Conservation (phyloP, 2,113 vertebrate species). For the Tenrec ecaudatus region DNA sequence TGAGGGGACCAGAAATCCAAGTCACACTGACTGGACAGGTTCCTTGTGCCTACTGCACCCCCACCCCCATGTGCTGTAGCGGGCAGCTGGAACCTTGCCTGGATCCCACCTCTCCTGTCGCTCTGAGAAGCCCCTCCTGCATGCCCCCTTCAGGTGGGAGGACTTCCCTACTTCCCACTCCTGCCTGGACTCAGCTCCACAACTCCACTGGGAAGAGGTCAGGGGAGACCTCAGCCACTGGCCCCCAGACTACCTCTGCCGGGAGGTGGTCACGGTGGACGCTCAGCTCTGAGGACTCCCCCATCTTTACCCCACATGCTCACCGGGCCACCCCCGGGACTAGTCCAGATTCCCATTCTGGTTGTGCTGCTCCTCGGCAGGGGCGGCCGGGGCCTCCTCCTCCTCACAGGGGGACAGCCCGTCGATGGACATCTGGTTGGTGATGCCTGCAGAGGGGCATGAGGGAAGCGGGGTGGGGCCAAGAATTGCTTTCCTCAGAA, state of each 20-base stretch:
- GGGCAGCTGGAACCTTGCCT: not conserved
- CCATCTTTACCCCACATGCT: not conserved
- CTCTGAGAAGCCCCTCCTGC: not conserved
- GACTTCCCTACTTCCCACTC: conserved; percentile 4
- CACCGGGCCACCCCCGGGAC: conserved; percentile 64
- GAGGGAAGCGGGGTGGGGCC: not conserved
- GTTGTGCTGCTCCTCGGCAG: conserved; percentile 73
- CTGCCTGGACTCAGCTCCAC: not conserved
- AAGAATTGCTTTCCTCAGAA: not conserved
- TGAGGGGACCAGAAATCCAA: not conserved
- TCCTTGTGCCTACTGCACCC: not conserved
- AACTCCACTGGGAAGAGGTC: not conserved
- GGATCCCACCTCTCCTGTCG: not conserved
- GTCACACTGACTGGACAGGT: not conserved
- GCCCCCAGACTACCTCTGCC: not conserved
- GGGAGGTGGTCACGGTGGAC: not conserved
- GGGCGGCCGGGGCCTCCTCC: conserved; percentile 69
- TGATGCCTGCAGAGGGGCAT: conserved; percentile 83
- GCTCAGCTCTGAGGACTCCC: not conserved
- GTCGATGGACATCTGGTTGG: conserved; percentile 89
- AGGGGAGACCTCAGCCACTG: not conserved
- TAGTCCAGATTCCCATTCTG: conserved; percentile 89
- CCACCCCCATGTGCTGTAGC: not conserved
- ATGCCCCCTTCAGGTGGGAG: not conserved
- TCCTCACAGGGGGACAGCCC: conserved; percentile 86